Evolutionary conservation across 2,797 vertebrate species (phyloP), one percentile per base, ranked within the genome.

Genomic region (Channa striata): DNA sequence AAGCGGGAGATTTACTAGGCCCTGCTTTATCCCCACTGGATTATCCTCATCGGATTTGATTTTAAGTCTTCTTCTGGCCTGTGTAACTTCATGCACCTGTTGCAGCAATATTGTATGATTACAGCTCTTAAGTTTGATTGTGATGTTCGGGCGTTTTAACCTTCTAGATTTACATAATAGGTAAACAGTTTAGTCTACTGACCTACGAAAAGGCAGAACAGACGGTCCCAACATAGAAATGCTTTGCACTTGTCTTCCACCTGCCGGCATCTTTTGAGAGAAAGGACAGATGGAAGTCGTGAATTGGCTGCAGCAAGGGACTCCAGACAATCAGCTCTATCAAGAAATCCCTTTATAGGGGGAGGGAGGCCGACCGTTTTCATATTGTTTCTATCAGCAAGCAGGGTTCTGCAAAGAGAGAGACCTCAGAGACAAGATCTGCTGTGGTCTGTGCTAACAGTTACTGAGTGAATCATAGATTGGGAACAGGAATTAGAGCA

Each of bases 251-350:
- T 83, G 66, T 75, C 64, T 71, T 88, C 82, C 85, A 89, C 89
- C 87, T 92, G 90, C 87, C 39, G 33, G 62, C 68, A 74, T 89
- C 77, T 66, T 88, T 86, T 86, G 72, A 87, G 74, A 70, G 66
- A 7, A 60, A 76, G 75, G 87, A 89, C 90, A 92, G 88, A 91
- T 91, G 90, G 87, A 89, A 87, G 87, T 90, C 88, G 84, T 90
- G 87, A 91, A 90, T 91, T 75, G 84, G 81, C 71, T 82, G 66
- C 82, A 81, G 83, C 62, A 40, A 82, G 72, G 67, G 77, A 84
- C 74, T 87, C 70, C 69, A 79, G 81, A 80, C 82, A 73, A 74
- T 82, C 77, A 72, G 74, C 81, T 85, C 85, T 66, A 84, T 88
- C 77, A 83, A 80, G 82, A 89, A 90, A 79, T 88, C 84, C 77